phyloP scores from a whole-genome alignment of 2,113 vertebrate species.

The Dasyornis broadbenti region DNA sequence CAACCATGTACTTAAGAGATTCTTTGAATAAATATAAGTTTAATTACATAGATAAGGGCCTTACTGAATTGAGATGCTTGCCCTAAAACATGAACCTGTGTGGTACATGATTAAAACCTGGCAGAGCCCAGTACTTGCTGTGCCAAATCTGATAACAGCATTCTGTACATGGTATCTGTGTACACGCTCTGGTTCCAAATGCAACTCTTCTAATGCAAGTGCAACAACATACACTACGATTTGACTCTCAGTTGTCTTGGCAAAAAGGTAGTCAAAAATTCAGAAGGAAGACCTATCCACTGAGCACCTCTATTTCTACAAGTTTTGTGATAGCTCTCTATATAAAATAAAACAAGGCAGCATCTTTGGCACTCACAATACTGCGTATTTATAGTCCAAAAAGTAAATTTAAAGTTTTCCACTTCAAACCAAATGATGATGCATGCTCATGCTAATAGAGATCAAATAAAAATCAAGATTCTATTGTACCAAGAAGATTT shows the following conservation, averaged over 20 bases:
- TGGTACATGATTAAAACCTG: not conserved
- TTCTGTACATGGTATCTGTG: not conserved
- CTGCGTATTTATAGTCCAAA: not conserved
- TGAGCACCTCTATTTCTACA: not conserved
- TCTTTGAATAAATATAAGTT: not conserved
- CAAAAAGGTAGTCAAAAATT: not conserved
- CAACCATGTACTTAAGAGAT: not conserved
- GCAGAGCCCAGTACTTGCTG: not conserved
- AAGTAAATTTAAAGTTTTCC: not conserved
- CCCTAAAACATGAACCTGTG: not conserved
- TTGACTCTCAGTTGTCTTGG: not conserved
- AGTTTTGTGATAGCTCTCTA: not conserved
- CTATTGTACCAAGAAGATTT: not conserved
- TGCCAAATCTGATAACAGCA: not conserved
- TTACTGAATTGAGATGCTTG: not conserved
- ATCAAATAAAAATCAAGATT: not conserved
- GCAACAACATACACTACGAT: not conserved
- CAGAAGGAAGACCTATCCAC: not conserved
- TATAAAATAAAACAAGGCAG: not conserved
- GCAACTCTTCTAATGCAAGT: not conserved
- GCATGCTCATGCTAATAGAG: not conserved
- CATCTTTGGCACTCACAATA: not conserved
- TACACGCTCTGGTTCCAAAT: not conserved
- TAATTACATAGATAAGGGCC: not conserved
- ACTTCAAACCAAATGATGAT: not conserved